Evolutionary conservation across 2,113 vertebrate genomes (phyloP).

Genomic region (Prietella phreatophila): DNA sequence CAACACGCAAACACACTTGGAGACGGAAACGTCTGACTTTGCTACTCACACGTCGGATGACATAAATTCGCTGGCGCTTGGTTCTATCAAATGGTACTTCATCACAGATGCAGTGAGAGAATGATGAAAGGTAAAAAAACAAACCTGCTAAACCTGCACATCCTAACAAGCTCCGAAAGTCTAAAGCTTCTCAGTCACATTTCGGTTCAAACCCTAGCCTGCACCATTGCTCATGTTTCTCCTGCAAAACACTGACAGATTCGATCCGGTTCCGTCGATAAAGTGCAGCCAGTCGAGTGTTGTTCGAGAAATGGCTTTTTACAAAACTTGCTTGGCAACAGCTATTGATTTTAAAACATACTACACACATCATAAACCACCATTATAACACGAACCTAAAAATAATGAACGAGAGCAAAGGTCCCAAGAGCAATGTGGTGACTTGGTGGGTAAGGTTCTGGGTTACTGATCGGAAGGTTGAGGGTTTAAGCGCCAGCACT

Average conservation of each 20-base stretch:
- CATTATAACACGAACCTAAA: not conserved
- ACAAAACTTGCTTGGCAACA: not conserved
- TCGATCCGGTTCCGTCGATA: not conserved
- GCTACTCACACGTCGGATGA: not conserved
- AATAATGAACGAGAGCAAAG: not conserved
- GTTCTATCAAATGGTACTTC: not conserved
- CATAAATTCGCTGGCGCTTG: not conserved
- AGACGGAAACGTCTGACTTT: not conserved
- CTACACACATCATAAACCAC: not conserved
- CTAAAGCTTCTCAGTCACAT: not conserved
- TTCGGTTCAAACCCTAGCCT: not conserved
- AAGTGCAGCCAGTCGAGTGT: not conserved
- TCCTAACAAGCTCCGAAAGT: constrained; percentile 2
- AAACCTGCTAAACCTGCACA: not conserved
- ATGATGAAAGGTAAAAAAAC: not conserved
- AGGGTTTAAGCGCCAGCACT: too few species aligned
- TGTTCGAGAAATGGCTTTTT: not conserved
- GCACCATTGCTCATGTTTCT: not conserved
- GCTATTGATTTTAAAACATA: not conserved
- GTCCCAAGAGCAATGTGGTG: too few species aligned
- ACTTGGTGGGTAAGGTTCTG: too few species aligned
- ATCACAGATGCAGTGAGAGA: not conserved
- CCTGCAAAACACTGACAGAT: not conserved
- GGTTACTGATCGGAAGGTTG: too few species aligned
- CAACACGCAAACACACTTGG: constrained; percentile 49